These are phyloP conservation scores for Stictocephala bisonia DNA, from an alignment of 2,888 invertebrate species.

Conservation along the genomic window DNA sequence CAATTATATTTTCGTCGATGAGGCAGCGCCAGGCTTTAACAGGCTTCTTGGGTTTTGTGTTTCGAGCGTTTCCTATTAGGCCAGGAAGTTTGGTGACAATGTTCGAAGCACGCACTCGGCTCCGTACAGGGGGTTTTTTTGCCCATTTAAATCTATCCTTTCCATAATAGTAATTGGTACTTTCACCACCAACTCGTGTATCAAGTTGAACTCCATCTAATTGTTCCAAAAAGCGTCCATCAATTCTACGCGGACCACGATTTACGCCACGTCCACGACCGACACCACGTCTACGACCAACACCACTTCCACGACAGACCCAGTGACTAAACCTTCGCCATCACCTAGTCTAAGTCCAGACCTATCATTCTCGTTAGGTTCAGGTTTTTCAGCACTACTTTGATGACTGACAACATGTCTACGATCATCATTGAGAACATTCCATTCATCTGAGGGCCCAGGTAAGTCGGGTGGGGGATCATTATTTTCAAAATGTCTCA, in stretches of 20 bases:
- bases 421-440: not conserved
- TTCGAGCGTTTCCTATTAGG: not conserved
- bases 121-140: not conserved
- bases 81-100: conserved; percentile 4
- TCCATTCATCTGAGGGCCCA: too few relatives aligned
- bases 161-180: not conserved
- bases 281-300: too few relatives aligned
- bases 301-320: not conserved
- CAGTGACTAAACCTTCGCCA: too few relatives aligned
- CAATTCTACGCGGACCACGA: too few relatives aligned
- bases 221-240: too few relatives aligned
- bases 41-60: not conserved
- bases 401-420: not conserved
- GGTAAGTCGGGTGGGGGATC: too few relatives aligned
- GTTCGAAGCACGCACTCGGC: not conserved
- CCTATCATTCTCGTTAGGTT: too few relatives aligned
- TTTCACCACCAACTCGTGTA: too few relatives aligned
- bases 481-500: too few relatives aligned
- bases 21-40: not conserved
- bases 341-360: too few relatives aligned
- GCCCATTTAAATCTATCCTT: not conserved
- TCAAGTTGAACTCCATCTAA: too few relatives aligned
- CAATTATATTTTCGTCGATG: not conserved
- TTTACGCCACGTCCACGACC: too few relatives aligned
- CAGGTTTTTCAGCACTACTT: not conserved